Evolutionary conservation across 2,113 vertebrate genomes (phyloP), one percentile per base, ranked within the genome.

Genomic region (Thomomys bottae): DNA sequence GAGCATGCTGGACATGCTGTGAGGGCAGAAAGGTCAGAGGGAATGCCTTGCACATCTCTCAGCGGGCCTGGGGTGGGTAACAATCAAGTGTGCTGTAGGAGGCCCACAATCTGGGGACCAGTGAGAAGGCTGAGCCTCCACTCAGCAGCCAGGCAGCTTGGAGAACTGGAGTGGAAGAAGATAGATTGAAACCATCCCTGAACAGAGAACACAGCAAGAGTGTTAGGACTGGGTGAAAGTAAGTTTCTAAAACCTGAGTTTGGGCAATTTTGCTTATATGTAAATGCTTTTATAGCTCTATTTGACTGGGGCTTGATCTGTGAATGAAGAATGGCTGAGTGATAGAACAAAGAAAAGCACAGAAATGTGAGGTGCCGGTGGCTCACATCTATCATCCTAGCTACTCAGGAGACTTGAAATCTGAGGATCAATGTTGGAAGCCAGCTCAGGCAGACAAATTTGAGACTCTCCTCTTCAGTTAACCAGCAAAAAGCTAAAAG

Each of bases 181-280:
- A 21, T 38, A 64, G 36, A 45, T 72, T 32, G 1, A 32, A 66
- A 95, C 76, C 80, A 79, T 82, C 88, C 79, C 24, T 23, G 67
- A 92, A 91, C 94, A 94, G 91, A 91, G 75, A 87, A 32, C 4
- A 23, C 64, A 92, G 75, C 54, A 57, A 38, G 70, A 70, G 28
- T 32, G 32, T 6, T 11, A 34, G 23, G 28, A 64, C 3, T 72
- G 38, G 38, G 10, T 10, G 36, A 83, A 64, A 78, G 45, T 28
- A 84, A 3, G 11, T 85, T 88, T 78, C 70, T 64, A 18, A 82
- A 90, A 75, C 49, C 12, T 14, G 71, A 83, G 20, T 7, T 57
- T 42, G 30, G 26, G 59, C 63, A 83, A 8, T 18, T 38, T 78
- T 83, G 64, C 45, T 68, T 40, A 21, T 30, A 14, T 11, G 24